phyloP scores from a whole-genome alignment of 2,113 vertebrate species.

The Mus spicilegus region DNA sequence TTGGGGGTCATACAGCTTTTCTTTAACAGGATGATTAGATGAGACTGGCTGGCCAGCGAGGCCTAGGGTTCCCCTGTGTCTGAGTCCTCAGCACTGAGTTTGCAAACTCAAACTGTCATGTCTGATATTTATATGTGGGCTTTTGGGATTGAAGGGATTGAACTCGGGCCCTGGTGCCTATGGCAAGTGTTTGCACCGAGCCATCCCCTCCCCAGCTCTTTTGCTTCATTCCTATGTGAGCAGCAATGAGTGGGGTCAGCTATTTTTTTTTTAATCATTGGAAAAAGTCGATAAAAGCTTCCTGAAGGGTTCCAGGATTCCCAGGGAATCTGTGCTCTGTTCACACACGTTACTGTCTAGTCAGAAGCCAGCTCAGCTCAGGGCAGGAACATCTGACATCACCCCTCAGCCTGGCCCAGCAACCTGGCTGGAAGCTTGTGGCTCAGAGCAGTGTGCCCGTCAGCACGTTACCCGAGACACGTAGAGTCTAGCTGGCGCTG shows the following conservation, averaged over 20 bases:
- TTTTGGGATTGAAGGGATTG: neutral
- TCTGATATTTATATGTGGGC: neutral
- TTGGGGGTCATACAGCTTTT: neutral
- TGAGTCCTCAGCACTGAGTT: neutral
- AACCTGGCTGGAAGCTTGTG: rapidly evolving
- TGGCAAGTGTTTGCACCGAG: neutral
- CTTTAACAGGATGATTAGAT: neutral
- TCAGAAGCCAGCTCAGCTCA: neutral
- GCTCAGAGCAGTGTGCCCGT: slow-evolving; percentile 19
- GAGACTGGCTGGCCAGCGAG: neutral
- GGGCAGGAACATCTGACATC: slow-evolving; percentile 53
- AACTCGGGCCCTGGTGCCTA: neutral
- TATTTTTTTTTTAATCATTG: neutral
- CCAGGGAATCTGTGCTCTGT: neutral
- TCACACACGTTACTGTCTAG: neutral
- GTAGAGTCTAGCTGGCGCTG: neutral
- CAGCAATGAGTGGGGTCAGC: neutral
- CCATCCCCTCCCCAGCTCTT: neutral
- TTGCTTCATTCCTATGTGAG: neutral
- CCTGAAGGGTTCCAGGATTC: neutral
- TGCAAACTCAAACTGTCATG: too few relatives aligned
- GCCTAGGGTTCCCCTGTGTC: neutral
- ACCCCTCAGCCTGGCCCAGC: neutral
- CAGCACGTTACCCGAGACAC: neutral
- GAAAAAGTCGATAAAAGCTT: neutral